Base-by-base conservation (phyloP, 2,888 invertebrate species). In the Phragmatobia fuliginosa region DNA sequence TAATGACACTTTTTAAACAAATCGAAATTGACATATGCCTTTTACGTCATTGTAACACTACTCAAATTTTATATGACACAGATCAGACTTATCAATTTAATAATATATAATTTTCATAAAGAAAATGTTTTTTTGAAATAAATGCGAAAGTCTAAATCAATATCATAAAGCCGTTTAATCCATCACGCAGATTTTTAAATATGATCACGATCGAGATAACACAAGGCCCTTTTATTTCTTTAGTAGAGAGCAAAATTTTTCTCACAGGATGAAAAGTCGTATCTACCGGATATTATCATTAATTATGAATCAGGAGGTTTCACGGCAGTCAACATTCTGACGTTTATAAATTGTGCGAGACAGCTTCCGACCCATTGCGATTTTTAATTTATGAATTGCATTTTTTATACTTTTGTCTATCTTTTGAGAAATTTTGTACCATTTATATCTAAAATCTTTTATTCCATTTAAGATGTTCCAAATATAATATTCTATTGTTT, bases 211-310 rank as follows among this genome's bases (percentile, higher is more conserved):
- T 62, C 10, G 10, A 32, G 38, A 31, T 58, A 66, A 41, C 60
- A 83, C 91, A 90, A 85, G 84, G 85, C 83, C 87, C 81, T 78
- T 84, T 87, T 88, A 60, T 60, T 66, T 28, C 45, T 66, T 66
- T 61, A 14, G 25, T 49, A n/a, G 18, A 60, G 58, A 60, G 60
- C 66, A 91, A 93, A 91, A 92, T 92, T 93, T 92, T 94, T 90
- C 88, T 90, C 88, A 76, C 80, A 85, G 81, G 82, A 84, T 89
- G 87, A 91, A 93, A 93, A 93, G 90, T 90, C 90, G 85, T 85
- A 83, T 87, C 88, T 83, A 88, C 87, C 93, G 95, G 95, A 95
- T 92, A 95, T 95, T 93, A 92, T 91, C 94, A 92, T 95, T 94
- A 94, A 95, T 95, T 94, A 94, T 94, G 91, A 90, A 94, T 90